These are phyloP conservation scores for Byasa hedistus DNA, from an alignment of 2,888 invertebrate species.

Conservation along the genomic window DNA sequence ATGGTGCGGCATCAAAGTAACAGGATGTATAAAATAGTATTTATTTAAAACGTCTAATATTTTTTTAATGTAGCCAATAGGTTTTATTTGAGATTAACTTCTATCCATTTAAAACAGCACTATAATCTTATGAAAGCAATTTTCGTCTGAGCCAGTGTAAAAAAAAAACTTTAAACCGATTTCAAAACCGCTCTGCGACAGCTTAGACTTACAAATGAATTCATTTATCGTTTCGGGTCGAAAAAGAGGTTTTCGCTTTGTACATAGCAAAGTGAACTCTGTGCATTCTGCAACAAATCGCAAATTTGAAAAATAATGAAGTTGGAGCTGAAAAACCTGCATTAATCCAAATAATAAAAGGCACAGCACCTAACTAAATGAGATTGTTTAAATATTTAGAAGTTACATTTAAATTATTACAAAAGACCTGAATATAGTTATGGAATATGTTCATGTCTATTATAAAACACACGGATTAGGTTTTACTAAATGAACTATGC, in stretches of 20 bases:
- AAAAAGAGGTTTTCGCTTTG: neutral
- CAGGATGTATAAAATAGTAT: too few species aligned
- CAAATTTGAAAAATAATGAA: neutral
- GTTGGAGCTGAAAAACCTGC: neutral
- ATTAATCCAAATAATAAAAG: neutral
- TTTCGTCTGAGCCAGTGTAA: constrained; percentile 13
- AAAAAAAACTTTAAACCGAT: constrained; percentile 22
- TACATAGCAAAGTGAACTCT: constrained; percentile 4
- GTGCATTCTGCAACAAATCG: neutral
- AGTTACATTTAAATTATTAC: neutral
- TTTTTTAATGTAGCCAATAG: neutral
- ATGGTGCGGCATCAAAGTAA: too few species aligned
- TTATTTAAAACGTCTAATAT: neutral
- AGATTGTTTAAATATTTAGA: neutral
- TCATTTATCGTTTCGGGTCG: constrained; percentile 25
- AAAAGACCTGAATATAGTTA: too few species aligned
- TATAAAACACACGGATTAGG: too few species aligned
- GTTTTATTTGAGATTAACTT: neutral
- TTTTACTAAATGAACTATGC: too few species aligned
- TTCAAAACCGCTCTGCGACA: constrained; percentile 17
- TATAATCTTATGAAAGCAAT: constrained; percentile 4
- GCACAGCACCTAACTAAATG: neutral
- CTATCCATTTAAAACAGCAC: neutral
- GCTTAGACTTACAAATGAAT: constrained; percentile 25
- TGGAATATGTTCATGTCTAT: too few species aligned